Evolutionary conservation across 1,140 invertebrate genomes (phyloP), one percentile per base, ranked within the genome.

Genomic region (Penaeus vannamei): DNA sequence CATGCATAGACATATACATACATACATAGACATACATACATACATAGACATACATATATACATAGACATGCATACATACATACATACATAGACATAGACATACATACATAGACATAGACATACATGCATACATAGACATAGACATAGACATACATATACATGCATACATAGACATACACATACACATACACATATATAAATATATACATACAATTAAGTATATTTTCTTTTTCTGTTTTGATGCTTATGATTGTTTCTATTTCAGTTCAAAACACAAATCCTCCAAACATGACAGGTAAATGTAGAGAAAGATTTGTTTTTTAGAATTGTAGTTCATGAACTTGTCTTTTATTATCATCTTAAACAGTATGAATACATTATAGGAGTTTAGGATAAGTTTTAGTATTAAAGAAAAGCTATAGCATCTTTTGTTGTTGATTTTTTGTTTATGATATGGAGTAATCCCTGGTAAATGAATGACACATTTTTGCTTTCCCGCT

Each of bases 61-160:
- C 53, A 82, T 82, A 5, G 7, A 82, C 53, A 42, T 82, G 46
- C 53, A 42, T 82, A 82, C 14, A 42, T 42, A 82, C 53, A 42
- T 42, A 82, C 20, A 42, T 8, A 82, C 4, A 42, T 42, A 82
- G 1, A 42, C 4, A 82, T 4, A 42, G 1, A 82, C 46, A 82
- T 46, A 82, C 46, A 82, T 46, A 82, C 46, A 82, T 82, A 82
- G 7, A 82, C 53, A 82, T 82, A 82, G 53, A 82, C 2, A 82
- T 59, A 82, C 23, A 82, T 82, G 53, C 23, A 82, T 77, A 29
- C 32, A 29, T 77, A 29, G 2, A 29, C 12, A 29, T 12, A 29
- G 3, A 29, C 32, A 29, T 77, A 29, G 2, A 29, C 12, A 29
- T 77, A 29, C 32, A 29, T 12, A 29, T 12, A 29, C 32, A 29